Conservation (phyloP, 2,888 invertebrate genomes). For the Drosophila kanekoi region DNA sequence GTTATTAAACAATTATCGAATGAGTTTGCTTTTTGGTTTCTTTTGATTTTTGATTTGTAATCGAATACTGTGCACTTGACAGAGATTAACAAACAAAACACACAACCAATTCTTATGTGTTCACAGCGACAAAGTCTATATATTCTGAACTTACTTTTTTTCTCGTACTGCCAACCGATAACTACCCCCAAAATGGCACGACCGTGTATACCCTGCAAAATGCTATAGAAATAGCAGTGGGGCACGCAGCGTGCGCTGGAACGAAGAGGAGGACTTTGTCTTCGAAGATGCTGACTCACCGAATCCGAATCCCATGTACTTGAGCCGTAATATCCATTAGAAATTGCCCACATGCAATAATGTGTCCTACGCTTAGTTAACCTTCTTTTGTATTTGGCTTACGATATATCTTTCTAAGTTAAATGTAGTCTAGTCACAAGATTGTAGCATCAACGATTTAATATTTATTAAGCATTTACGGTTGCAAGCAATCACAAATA, state of each 20-base stretch:
- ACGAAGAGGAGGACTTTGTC: conserved; percentile 79
- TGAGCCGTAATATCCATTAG: conserved; percentile 48
- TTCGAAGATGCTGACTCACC: conserved; percentile 84
- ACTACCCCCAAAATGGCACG: conserved; percentile 14
- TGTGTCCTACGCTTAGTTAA: not conserved
- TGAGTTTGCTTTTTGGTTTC: conserved; percentile 60
- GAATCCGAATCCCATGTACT: conserved; percentile 68
- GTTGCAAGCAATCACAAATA: conserved; percentile 60
- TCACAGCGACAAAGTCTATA: conserved; percentile 78
- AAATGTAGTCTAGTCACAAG: conserved; percentile 46
- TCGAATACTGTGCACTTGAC: conserved; percentile 50
- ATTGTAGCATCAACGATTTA: conserved; percentile 32
- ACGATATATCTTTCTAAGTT: conserved; percentile 31
- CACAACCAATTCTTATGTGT: conserved; percentile 73
- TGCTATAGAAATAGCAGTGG: conserved; percentile 65
- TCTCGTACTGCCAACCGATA: conserved; percentile 53
- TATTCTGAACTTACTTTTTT: conserved; percentile 70
- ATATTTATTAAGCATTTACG: conserved; percentile 69
- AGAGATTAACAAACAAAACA: conserved; percentile 64
- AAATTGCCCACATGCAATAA: not conserved
- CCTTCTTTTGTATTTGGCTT: conserved; percentile 52
- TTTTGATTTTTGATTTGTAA: conserved; percentile 54
- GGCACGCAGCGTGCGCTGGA: conserved; percentile 83
- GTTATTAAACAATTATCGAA: conserved; percentile 73
- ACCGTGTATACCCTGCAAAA: conserved; percentile 12